Evolutionary conservation across 2,888 invertebrate genomes (phyloP), one percentile per base, ranked within the genome.

Genomic region (Prenolepis imparis): DNA sequence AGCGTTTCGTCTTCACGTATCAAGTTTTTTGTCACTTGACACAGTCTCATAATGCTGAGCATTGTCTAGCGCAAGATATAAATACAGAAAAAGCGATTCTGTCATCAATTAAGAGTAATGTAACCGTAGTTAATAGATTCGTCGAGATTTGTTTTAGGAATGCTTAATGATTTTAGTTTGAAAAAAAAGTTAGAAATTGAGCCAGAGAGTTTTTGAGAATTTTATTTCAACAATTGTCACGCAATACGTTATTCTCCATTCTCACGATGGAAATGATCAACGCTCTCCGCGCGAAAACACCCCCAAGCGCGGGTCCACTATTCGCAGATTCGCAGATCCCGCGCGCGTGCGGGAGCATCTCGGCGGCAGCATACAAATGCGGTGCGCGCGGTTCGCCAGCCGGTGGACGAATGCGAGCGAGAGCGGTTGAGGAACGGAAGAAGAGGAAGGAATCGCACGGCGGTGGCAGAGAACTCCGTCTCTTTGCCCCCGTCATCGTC

Each of bases 321-420:
- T 4, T n/a, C n/a, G 52, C n/a, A n/a, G 28, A 28, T 28, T 28
- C 28, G 28, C 28, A 28, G 28, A 28, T 28, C 1, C 28, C 52
- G 52, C 44, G 87, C 89, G 87, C 82, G 89, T 87, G 87, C 59
- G 84, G 81, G 59, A 55, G 39, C 32, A 59, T 74, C 74, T 74
- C 66, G 84, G 59, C 81, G 63, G 70, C 48, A 70, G 77, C 87
- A 66, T 55, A 32, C 61, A 72, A 67, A 85, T 1, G 85, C 83
- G 83, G 81, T 86, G 82, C 75, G 61, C 81, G 74, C 85, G 63
- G 83, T 84, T 89, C 88, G 89, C 86, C 88, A 89, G 88, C 87
- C 89, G 89, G 87, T 89, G 89, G 89, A 87, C 88, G 88, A 89
- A 90, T 89, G 89, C 83, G 55, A 32, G 81, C 84, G 84, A 88